Percentiles rank a stretch among this genome's conserved stretches.
These are phyloP conservation scores for Xanthia icteritia DNA, from an alignment of 2,888 invertebrate species.

Conservation along the genomic window DNA sequence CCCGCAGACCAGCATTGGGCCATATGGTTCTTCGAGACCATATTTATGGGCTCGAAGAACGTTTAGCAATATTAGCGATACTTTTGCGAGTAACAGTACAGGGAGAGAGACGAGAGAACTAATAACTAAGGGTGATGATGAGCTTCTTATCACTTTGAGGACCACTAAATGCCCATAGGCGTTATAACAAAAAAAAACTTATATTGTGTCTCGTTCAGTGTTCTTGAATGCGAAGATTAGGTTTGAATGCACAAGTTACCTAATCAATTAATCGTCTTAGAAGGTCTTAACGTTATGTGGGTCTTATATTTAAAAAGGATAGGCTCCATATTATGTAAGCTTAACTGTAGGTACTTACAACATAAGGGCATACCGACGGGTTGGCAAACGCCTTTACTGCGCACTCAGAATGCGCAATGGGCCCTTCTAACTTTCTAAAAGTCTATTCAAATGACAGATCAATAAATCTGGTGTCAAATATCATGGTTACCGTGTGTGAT, in stretches of 20 bases:
- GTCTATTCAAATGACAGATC: constrained; percentile 28
- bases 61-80: too few species aligned
- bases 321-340: not conserved
- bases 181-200: too few species aligned
- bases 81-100: not conserved
- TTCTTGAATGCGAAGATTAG: not conserved
- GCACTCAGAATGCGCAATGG: constrained; percentile 41
- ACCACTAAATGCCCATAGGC: too few species aligned
- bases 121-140: not conserved
- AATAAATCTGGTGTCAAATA: constrained; percentile 37
- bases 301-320: not conserved
- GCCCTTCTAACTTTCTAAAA: constrained; percentile 22
- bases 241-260: not conserved
- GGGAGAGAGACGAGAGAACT: not conserved
- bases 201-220: too few species aligned
- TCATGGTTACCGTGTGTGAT: constrained; percentile 1
- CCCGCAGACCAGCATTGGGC: too few species aligned
- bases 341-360: not conserved
- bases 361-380: constrained; percentile 28
- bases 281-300: not conserved
- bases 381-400: constrained; percentile 34
- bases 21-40: too few species aligned
- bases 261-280: not conserved
- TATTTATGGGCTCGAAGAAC: not conserved
- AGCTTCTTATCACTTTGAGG: too few species aligned